Conservation (phyloP, 2,797 vertebrate species). For the Esox masquinongy region DNA sequence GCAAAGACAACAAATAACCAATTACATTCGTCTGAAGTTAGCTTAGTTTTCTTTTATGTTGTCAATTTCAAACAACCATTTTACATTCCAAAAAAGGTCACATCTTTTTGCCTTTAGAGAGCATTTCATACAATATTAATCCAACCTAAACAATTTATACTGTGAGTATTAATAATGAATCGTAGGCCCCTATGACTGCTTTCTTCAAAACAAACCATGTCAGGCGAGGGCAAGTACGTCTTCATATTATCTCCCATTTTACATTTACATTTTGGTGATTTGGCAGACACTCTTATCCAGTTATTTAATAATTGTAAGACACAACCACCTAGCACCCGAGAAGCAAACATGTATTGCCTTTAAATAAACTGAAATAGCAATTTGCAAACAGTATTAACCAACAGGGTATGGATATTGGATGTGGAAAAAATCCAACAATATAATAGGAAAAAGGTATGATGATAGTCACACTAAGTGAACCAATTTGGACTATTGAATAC, state of each 20-base stretch:
- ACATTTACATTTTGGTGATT: too few relatives aligned
- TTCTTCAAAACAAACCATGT: conserved; percentile 35
- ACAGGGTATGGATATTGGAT: neutral
- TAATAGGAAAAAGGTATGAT: neutral
- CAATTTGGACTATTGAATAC: neutral
- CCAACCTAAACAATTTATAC: conserved; percentile 58
- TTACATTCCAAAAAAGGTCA: conserved; percentile 13
- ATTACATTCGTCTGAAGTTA: neutral
- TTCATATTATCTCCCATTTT: conserved; percentile 18
- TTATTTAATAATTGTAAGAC: too few relatives aligned
- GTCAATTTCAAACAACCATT: neutral
- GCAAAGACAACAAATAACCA: neutral
- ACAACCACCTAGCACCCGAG: neutral
- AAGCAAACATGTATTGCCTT: neutral
- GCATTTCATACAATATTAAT: conserved; percentile 50
- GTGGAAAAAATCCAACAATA: neutral
- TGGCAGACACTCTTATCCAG: too few relatives aligned
- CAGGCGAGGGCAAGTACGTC: conserved; percentile 17
- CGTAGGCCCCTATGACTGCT: conserved; percentile 36
- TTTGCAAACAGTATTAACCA: neutral
- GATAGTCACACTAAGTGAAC: neutral
- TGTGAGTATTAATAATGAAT: conserved; percentile 58
- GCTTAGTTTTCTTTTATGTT: neutral
- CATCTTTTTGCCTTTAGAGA: conserved; percentile 32
- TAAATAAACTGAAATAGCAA: neutral